phyloP scores from a whole-genome alignment of 2,797 vertebrate species.

The Okamejei kenojei region DNA sequence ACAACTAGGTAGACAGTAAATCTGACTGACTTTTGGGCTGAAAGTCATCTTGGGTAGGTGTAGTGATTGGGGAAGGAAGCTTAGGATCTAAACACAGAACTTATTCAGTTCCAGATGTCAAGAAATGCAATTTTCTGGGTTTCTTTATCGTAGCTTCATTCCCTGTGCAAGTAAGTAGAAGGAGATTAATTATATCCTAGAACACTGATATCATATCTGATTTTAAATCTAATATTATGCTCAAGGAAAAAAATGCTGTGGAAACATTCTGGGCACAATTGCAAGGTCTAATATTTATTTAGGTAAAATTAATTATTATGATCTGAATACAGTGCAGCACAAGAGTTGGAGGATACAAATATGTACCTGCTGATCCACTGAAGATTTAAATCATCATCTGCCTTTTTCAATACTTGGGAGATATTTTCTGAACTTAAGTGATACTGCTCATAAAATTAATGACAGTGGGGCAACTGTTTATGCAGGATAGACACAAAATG shows the following conservation, averaged over 20 bases:
- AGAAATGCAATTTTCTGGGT: too few relatives aligned
- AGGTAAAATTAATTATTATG: background rate
- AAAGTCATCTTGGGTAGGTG: background rate
- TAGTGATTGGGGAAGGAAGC: too few relatives aligned
- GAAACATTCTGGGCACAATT: background rate
- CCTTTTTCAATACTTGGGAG: background rate
- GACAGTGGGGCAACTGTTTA: too few relatives aligned
- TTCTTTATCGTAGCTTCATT: background rate
- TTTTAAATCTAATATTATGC: background rate
- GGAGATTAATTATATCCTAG: background rate
- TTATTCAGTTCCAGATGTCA: too few relatives aligned
- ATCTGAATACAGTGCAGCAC: background rate
- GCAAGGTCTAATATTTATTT: background rate
- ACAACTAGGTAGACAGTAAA: background rate
- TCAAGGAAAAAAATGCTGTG: background rate
- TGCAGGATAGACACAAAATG: too few relatives aligned
- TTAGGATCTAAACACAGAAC: background rate
- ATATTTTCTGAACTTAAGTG: background rate
- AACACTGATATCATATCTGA: background rate
- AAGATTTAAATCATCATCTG: background rate
- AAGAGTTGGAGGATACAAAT: background rate
- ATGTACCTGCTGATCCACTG: background rate
- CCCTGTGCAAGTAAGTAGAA: background rate
- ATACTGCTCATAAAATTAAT: too few relatives aligned
- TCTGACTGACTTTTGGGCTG: background rate